Evolutionary conservation across 2,888 invertebrate genomes (phyloP), one percentile per base, ranked within the genome.

Genomic region (Pseudolycoriella hygida): DNA sequence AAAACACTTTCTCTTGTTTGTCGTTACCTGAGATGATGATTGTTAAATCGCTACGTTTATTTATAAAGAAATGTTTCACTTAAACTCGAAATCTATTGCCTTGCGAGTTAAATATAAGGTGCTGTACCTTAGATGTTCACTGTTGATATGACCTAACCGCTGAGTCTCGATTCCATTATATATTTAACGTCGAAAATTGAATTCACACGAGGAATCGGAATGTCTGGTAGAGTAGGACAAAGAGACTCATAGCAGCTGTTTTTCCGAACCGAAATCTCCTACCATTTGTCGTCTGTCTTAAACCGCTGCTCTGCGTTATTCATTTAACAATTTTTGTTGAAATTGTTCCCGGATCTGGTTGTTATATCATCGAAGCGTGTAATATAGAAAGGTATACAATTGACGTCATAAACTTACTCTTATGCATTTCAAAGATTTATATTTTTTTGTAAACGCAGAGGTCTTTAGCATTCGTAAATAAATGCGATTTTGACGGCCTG

Each of bases 1-100:
- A 40, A 40, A 11, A 18, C 19, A 40, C 40, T 40, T 40, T 40
- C 40, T 40, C 40, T 40, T 40, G 12, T 40, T 39, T 25, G 25
- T 40, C 40, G 40, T 40, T n/a, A 18, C 11, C 17, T 40, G 19
- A 17, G 40, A 39, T 40, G 40, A 40, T 18, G 40, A 40, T 40
- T 17, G n/a, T 40, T 17, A 10, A 12, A 40, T 18, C 18, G 19
- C 12, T 40, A 15, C 11, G 34, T 4, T 34, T 34, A 34, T 12
- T 34, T 34, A 14, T 34, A 12, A 14, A 14, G 8, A 25, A 25
- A 6, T 25, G 8, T 25, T 25, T 25, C 25, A 25, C 25, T 25
- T 25, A 25, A 6, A 25, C 25, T 25, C 8, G 25, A 25, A 25
- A 4, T 4, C 25, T 25, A 25, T 25, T 25, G 25, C 8, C 25